Base-by-base conservation (phyloP, 2,888 invertebrate species). In the Pandemis heparana region DNA sequence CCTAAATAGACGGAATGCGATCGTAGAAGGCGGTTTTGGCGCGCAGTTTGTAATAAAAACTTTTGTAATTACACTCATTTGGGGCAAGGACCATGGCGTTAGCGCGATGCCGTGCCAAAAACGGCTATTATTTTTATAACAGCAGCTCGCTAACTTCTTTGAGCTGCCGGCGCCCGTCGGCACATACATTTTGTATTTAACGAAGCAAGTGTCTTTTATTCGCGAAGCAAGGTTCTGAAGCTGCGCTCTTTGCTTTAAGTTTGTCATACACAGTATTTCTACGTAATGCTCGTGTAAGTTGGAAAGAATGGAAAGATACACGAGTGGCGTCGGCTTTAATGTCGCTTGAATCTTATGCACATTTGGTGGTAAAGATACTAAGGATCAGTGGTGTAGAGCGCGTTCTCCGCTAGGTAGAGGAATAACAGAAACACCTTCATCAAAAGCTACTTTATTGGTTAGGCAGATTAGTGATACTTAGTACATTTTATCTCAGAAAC, bases 11-110 rank as follows among this genome's bases (percentile, higher is more conserved):
- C 80, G 78, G 81, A 82, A 83, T 83, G 83, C 84, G 85, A 85
- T 85, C 82, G 85, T 85, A 82, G 84, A 89, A 87, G 84, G 83
- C 88, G 87, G 85, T 89, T 92, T 91, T 92, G 93, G 92, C 92
- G 86, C 88, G 83, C 87, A 88, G 83, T 90, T 87, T 86, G 91
- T 88, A 90, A 92, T 94, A 92, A 94, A 94, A 94, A 94, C 93
- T 94, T 94, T 92, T 87, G 88, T 93, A 93, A 94, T 94, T 93
- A 90, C 88, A 86, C 91, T 91, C 92, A 92, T 94, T 94, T 91
- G 88, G 89, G 87, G 84, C 88, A 88, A 91, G 89, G 83, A 92
- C 86, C 85, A 85, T 78, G 85, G 80, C 90, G 89, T 87, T 93
- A 93, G 92, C 90, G 89, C 86, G 88, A 81, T 90, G 89, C 89